Conservation (phyloP, 2,888 invertebrate species). For the Emmelina monodactyla region DNA sequence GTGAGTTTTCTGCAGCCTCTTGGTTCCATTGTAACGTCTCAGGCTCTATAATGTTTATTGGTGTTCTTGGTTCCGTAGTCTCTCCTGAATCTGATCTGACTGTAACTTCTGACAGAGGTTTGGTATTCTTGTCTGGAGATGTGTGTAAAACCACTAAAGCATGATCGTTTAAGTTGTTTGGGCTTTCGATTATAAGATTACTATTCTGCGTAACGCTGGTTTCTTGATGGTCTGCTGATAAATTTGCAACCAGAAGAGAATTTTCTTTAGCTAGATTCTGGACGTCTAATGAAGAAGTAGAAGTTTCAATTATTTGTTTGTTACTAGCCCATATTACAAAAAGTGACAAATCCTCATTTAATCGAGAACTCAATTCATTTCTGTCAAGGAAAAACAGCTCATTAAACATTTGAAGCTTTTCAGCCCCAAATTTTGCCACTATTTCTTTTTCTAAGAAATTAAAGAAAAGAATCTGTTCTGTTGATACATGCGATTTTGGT, state of each 20-base stretch:
- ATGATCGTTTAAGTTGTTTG: background rate
- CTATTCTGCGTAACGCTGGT: constrained; percentile 3
- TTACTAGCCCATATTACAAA: constrained; percentile 17
- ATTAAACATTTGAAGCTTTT: constrained; percentile 17
- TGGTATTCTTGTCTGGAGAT: background rate
- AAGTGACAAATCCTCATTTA: constrained; percentile 14
- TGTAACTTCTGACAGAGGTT: background rate
- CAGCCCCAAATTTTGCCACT: constrained; percentile 10
- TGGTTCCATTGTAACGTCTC: too few species aligned
- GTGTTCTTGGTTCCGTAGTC: background rate
- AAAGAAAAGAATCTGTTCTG: constrained; percentile 11
- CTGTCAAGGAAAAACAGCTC: constrained; percentile 14
- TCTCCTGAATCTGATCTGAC: background rate
- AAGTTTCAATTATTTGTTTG: constrained; percentile 11
- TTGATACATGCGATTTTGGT: constrained; percentile 9
- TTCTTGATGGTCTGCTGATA: background rate
- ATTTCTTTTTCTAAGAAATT: constrained; percentile 16
- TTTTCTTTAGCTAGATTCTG: background rate
- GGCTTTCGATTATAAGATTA: background rate
- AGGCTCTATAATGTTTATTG: background rate
- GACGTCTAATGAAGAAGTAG: background rate
- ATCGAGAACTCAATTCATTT: constrained; percentile 9
- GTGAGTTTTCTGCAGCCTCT: background rate
- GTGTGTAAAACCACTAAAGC: background rate
- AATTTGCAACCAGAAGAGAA: background rate